Evolutionary conservation across 2,113 vertebrate genomes (phyloP).

Genomic region (Meriones unguiculatus): DNA sequence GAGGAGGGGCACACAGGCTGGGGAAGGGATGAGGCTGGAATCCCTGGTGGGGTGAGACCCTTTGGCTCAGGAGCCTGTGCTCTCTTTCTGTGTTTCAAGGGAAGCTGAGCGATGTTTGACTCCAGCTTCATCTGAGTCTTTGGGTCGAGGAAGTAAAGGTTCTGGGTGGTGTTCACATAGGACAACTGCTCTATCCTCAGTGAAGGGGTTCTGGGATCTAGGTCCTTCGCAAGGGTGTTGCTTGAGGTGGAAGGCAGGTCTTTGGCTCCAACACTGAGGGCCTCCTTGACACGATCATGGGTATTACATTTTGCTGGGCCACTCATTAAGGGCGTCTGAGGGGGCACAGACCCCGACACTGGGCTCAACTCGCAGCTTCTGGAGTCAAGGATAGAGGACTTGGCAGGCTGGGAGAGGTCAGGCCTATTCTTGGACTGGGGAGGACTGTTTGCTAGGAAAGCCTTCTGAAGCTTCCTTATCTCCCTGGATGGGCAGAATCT

Average conservation of each 20-base stretch:
- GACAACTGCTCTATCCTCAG: rapidly evolving
- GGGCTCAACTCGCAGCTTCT: not conserved
- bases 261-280: no score
- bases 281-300: not conserved
- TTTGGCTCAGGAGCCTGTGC: not conserved
- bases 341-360: not conserved
- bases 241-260: not conserved
- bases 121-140: not conserved
- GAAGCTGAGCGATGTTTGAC: not conserved
- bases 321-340: not conserved
- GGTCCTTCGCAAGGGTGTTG: not conserved
- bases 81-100: rapidly evolving
- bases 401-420: no score
- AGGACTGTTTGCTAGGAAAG: not conserved
- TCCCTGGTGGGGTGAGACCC: not conserved
- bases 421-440: not conserved
- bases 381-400: not conserved
- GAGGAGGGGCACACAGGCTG: rapidly evolving
- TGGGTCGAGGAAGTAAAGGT: not conserved
- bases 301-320: not conserved
- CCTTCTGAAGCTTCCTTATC: not conserved
- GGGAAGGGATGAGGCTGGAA: rapidly evolving
- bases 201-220: not conserved
- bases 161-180: not conserved
- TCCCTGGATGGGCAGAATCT: not conserved